Conservation (phyloP, 2,888 invertebrate species). For the Alcis repandata region DNA sequence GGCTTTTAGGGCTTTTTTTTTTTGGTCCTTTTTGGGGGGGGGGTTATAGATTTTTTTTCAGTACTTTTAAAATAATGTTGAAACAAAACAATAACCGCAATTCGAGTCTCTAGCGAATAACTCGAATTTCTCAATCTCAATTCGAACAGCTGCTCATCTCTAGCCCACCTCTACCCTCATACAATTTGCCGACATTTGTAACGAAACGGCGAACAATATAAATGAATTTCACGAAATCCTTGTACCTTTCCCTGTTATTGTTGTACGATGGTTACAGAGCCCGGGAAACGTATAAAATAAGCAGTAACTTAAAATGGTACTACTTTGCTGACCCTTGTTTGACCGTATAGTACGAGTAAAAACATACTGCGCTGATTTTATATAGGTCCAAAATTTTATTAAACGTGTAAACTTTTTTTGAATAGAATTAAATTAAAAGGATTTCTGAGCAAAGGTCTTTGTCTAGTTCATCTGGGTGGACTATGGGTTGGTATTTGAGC, state of each 20-base stretch:
- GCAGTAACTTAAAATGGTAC: slow-evolving; percentile 26
- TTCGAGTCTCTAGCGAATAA: not conserved
- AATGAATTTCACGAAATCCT: slow-evolving; percentile 36
- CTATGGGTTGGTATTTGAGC: too few relatives aligned
- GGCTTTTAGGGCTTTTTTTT: too few relatives aligned
- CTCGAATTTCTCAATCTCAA: not conserved
- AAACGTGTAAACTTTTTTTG: too few relatives aligned
- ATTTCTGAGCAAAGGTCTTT: too few relatives aligned
- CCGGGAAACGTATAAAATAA: slow-evolving; percentile 25
- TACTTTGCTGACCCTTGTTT: slow-evolving; percentile 7
- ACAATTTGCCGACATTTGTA: slow-evolving; percentile 28
- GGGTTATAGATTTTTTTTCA: too few relatives aligned
- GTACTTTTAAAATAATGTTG: too few relatives aligned
- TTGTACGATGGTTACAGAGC: slow-evolving; percentile 30
- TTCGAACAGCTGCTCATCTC: not conserved
- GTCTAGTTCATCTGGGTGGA: too few relatives aligned
- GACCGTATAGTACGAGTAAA: slow-evolving; percentile 1
- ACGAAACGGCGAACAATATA: slow-evolving; percentile 26
- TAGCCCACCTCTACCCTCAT: slow-evolving; percentile 17
- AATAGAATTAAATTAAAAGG: too few relatives aligned
- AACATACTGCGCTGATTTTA: slow-evolving; percentile 5
- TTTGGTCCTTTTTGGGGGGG: too few relatives aligned
- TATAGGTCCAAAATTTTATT: too few relatives aligned
- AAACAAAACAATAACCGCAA: too few relatives aligned
- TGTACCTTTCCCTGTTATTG: slow-evolving; percentile 34